phyloP scores from a whole-genome alignment of 2,888 invertebrate species.

The Falcaria lacertinaria region DNA sequence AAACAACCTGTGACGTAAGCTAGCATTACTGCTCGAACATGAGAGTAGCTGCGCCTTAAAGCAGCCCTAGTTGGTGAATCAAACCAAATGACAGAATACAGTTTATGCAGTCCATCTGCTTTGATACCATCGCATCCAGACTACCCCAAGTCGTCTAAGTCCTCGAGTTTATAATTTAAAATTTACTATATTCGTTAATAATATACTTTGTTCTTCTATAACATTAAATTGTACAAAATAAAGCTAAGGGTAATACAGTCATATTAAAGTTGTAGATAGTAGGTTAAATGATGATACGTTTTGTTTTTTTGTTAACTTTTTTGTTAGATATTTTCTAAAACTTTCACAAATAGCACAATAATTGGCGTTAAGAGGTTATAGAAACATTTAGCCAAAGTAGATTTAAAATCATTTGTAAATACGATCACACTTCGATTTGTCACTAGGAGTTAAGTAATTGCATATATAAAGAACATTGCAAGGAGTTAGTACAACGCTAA shows the following conservation, averaged over 20 bases:
- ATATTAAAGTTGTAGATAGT: conserved; percentile 56
- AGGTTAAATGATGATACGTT: conserved; percentile 16
- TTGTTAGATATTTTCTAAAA: conserved; percentile 26
- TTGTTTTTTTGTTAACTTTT: conserved; percentile 28
- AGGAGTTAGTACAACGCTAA: conserved; percentile 63
- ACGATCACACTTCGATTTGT: conserved; percentile 58
- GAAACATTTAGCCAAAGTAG: conserved; percentile 78
- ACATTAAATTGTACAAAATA: conserved; percentile 67
- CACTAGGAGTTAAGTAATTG: conserved; percentile 51
- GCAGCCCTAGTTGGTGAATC: no score
- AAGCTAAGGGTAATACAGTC: conserved; percentile 50
- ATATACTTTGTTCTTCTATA: conserved; percentile 50
- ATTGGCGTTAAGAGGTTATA: conserved; percentile 64
- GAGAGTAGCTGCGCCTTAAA: no score
- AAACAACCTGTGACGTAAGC: no score
- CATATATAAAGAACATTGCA: conserved; percentile 51
- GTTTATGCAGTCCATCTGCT: no score
- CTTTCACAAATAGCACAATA: conserved; percentile 69
- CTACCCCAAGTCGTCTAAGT: no score
- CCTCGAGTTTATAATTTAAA: conserved; percentile 27
- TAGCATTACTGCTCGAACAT: no score
- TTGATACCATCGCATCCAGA: no score
- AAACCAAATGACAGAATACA: no score
- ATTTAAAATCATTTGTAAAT: conserved; percentile 68
- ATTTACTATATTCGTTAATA: conserved; percentile 46